Conservation (phyloP, 2,113 vertebrate genomes). For the Sapajus apella region DNA sequence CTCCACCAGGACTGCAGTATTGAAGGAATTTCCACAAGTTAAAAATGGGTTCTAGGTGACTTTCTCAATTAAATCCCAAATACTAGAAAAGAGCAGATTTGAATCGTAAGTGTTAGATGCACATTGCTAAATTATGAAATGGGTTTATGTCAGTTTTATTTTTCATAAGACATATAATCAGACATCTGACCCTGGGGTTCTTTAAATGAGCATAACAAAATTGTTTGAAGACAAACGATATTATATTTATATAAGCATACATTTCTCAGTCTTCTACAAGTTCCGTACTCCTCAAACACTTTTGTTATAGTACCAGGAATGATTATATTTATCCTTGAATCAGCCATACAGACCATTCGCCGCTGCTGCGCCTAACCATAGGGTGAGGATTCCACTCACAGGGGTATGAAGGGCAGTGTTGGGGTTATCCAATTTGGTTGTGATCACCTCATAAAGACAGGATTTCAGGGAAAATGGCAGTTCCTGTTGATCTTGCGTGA, state of each 20-base stretch:
- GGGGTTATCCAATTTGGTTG: neutral
- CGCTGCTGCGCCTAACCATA: neutral
- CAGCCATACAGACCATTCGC: neutral
- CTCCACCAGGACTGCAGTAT: neutral
- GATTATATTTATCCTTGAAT: neutral
- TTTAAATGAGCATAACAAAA: neutral
- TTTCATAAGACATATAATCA: neutral
- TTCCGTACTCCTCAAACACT: neutral
- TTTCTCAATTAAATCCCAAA: neutral
- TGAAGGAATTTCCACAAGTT: neutral
- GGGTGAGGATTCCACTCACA: neutral
- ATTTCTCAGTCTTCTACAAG: neutral
- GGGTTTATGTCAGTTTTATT: neutral
- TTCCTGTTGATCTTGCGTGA: neutral
- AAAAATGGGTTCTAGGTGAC: neutral
- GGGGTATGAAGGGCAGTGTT: neutral
- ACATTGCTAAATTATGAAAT: neutral
- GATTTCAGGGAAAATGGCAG: neutral
- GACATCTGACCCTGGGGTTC: neutral
- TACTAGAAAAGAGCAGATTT: slow-evolving; percentile 20
- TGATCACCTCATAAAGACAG: neutral
- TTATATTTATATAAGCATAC: neutral
- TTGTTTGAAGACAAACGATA: neutral
- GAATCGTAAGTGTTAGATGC: neutral
- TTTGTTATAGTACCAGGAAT: neutral